Evolutionary conservation across 2,797 vertebrate species (phyloP), one percentile per base, ranked within the genome.

Genomic region (Hippoglossus hippoglossus): DNA sequence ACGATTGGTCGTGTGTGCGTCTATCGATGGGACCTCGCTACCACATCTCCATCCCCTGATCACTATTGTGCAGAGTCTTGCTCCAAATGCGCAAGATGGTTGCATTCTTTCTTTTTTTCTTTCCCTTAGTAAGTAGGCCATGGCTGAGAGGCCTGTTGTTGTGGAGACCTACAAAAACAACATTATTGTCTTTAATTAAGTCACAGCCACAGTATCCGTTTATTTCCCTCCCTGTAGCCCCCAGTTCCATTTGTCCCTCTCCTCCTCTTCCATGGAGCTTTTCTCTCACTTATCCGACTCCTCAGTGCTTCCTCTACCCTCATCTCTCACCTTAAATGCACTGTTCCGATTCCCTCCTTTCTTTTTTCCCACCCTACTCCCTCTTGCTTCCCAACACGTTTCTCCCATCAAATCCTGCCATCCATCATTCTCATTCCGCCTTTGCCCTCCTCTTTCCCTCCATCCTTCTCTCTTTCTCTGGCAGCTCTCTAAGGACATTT

Each of bases 141-240:
- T 75, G 56, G 62, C 60, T 80, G 62, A 76, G 77, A 66, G 64
- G 58, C 67, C 71, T 85, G 62, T 69, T 81, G 78, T 84, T 85
- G 65, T 77, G 53, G 36, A 79, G 21, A 10, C 65, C 73, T 71
- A 77, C 75, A 83, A 85, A 87, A 89, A 87, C 77, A 88, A 79
- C 84, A 85, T 87, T 83, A 88, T 90, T 88, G 82, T 89, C 77
- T 87, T 82, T 89, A 88, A 92, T 91, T 86, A 85, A 85, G 75
- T 77, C 64, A 63, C 69, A 44, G 63, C 52, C 54, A 69, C 78
- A 76, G 50, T 74, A 57, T 72, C 46, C 63, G 50, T 71, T 76
- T 71, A 36, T 65, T 61, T 67, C 36, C 52, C 75, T 65, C 73
- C 67, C 68, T 41, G 25, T 22, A 39, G 51, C 10, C 22, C 56